phyloP scores from a whole-genome alignment of 2,888 invertebrate species.

The Rosalia funebris region DNA sequence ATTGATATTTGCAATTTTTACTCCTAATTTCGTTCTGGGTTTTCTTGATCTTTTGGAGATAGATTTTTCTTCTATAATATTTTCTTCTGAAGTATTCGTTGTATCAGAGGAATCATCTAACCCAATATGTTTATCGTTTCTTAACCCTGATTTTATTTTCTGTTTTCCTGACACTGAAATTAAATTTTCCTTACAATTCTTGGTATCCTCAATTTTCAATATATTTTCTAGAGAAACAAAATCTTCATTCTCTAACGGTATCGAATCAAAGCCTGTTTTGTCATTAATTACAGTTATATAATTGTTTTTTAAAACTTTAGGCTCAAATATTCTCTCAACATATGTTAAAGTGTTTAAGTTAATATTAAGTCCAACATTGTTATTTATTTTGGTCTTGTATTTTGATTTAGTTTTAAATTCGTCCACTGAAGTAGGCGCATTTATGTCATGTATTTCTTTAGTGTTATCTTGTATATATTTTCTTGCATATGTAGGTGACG shows the following conservation, averaged over 20 bases:
- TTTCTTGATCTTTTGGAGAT: conserved; percentile 56
- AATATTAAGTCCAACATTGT: too few species aligned
- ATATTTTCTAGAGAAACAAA: conserved; percentile 49
- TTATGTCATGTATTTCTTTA: conserved; percentile 5
- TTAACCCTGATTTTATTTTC: conserved; percentile 20
- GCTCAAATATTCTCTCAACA: too few species aligned
- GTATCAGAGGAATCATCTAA: conserved; percentile 34
- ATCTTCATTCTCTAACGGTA: conserved; percentile 48
- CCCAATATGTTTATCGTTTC: conserved; percentile 24
- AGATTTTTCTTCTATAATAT: conserved; percentile 43
- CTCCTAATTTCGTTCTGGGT: conserved; percentile 61
- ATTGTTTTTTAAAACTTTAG: conserved; percentile 21
- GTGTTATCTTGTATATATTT: conserved; percentile 7
- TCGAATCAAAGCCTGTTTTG: conserved; percentile 30
- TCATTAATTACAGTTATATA: conserved; percentile 12
- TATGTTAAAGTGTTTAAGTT: too few species aligned
- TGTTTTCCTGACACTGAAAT: conserved; percentile 20
- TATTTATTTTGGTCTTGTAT: too few species aligned
- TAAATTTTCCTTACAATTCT: conserved; percentile 43
- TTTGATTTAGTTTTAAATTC: conserved; percentile 28
- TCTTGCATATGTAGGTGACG: conserved; percentile 25
- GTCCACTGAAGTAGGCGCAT: conserved; percentile 21
- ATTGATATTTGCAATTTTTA: conserved; percentile 52
- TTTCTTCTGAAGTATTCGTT: conserved; percentile 40
- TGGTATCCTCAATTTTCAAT: conserved; percentile 48